phyloP scores from a whole-genome alignment of 2,113 vertebrate species.

The Elephantulus edwardii region DNA sequence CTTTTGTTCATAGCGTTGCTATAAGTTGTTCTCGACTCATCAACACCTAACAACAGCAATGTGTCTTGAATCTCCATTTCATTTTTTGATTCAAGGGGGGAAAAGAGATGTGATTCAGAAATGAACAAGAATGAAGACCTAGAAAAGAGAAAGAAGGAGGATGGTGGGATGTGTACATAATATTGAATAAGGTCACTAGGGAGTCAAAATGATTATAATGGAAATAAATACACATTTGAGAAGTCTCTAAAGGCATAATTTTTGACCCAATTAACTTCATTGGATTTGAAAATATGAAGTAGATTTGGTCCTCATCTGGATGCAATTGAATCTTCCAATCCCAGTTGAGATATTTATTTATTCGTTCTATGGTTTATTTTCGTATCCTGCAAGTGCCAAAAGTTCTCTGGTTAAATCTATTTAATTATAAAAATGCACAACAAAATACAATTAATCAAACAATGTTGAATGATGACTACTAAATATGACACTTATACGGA shows the following conservation, averaged over 20 bases:
- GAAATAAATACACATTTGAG: conserved; percentile 62
- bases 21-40: too few relatives aligned
- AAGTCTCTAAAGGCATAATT: conserved; percentile 68
- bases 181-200: conserved; percentile 44
- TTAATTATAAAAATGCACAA: conserved; percentile 67
- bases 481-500: conserved; percentile 63
- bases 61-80: conserved; percentile 9
- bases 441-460: conserved; percentile 68
- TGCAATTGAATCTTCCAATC: conserved; percentile 64
- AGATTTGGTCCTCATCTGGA: conserved; percentile 72
- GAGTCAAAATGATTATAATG: conserved; percentile 53
- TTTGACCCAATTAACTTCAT: conserved; percentile 74
- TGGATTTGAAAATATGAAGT: conserved; percentile 69
- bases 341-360: conserved; percentile 48
- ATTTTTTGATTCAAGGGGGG: not conserved
- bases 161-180: not conserved
- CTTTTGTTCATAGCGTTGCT: too few relatives aligned
- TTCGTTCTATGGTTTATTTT: conserved; percentile 54
- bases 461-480: conserved; percentile 58
- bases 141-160: not conserved
- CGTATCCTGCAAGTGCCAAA: conserved; percentile 63
- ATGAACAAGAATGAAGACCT: not conserved
- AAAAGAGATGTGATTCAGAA: conserved; percentile 31
- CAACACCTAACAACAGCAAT: too few relatives aligned
- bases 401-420: conserved; percentile 74